Base-by-base conservation (phyloP, 2,797 vertebrate genomes). In the Poecilia velifera region DNA sequence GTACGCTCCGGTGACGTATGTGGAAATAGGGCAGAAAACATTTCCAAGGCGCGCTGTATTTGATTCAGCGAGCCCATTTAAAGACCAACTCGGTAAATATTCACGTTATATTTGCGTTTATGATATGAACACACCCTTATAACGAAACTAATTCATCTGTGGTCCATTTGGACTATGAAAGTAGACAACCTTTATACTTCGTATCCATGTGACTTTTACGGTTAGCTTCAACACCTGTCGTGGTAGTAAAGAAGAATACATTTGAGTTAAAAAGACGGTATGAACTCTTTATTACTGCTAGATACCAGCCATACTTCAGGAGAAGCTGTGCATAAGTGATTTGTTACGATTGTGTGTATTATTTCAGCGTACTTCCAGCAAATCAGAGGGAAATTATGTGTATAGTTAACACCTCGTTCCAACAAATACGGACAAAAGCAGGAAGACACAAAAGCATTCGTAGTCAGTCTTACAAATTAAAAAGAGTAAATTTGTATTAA, bases 11-110 rank as follows among this genome's bases (percentile, higher is more conserved):
- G 13, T 59, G 84, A 47, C 85, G 88, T 84, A 92, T 55, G 76
- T 90, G 94, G 94, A 95, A 92, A 16, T 2, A 22, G 49, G 72
- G 34, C 41, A 72, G 64, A 83, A 88, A 88, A 78, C 77, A 71
- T 34, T 2, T 4, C 3, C 20, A 78, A 76, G 34, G 82, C 88
- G 94, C 87, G 89, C 41, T 81, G 9, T 14, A 3, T 91, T 89
- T 84, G 78, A 90, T 66, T 92, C 45, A 64, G 45, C 34, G 41
- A 31, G 36, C 39, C 18, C 20, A 3, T 31, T 72, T 71, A 9
- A 53, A 66, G 31, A 4, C 22, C 41, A 81, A 81, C 9, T 36
- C 64, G 51, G 57, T 81, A 76, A 77, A 45, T 84, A 36, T 4
- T 46, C 13, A 9, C 25, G 2, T 76, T 0, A 18, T 0, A 74